These are phyloP conservation scores for Halcyon badia DNA, from an alignment of 2,797 vertebrate species.

Conservation along the genomic window DNA sequence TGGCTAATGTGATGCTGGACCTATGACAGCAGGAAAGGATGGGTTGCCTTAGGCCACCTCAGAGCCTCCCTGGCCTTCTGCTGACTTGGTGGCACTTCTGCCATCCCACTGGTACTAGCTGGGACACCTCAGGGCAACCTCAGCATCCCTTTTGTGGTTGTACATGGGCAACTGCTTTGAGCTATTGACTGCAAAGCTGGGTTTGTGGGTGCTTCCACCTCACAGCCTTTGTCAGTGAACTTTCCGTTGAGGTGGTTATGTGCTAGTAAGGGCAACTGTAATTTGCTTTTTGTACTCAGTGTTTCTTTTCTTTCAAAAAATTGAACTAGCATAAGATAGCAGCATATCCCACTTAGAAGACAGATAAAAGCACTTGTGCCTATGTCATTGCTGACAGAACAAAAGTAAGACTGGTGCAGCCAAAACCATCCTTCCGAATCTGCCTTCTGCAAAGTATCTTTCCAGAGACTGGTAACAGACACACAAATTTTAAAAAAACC, in stretches of 20 bases:
- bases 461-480: neutral
- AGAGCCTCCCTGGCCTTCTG: neutral
- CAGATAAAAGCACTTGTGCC: neutral
- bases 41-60: neutral
- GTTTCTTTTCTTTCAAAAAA: neutral
- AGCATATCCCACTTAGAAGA: neutral
- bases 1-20: neutral
- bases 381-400: neutral
- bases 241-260: neutral
- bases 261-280: neutral
- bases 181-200: neutral
- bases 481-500: neutral
- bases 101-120: neutral
- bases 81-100: neutral
- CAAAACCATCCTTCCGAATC: neutral
- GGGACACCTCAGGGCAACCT: neutral
- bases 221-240: neutral
- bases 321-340: neutral
- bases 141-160: rapidly evolving
- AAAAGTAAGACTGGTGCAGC: neutral
- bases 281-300: neutral
- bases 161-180: neutral
- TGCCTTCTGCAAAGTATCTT: neutral
- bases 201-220: neutral
- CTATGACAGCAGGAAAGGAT: neutral